Base-by-base conservation (phyloP, 2,888 invertebrate species). In the Hermaeophaga mercurialis region DNA sequence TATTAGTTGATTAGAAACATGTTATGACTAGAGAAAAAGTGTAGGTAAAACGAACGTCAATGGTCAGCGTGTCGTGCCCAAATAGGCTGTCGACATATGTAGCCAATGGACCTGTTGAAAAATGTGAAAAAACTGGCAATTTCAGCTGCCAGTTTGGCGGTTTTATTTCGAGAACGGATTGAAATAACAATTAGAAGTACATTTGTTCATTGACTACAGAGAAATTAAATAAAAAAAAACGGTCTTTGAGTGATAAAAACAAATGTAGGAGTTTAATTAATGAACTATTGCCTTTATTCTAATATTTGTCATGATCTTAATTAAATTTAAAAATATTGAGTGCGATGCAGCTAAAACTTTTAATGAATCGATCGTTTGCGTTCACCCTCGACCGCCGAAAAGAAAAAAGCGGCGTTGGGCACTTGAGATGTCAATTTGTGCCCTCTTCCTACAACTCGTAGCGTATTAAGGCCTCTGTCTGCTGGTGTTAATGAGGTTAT, bases 401-500 rank as follows among this genome's bases (percentile, higher is more conserved):
- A 14, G 17, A 53, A 53, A 53, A 53, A 56, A 38, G 45, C 36
- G 19, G 31, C 34, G 39, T 45, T 45, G 56, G 56, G 49, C 56
- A 56, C 56, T 49, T 36, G 12, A 26, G 24, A 19, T 47, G 39
- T 31, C 34, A 34, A 36, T 1, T 36, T 15, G 46, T 41, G 11
- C 53, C 59, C 49, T 53, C 31, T 47, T 48, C 60, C 62, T 59
- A 64, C 65, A 66, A 66, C 43, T 43, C 68, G 63, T 58, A 49
- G 54, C 57, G 59, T 64, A 68, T 68, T 68, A 64, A 66, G 60
- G 61, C 62, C 66, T 63, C 14, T 34, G 49, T 49, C 24, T 36
- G 49, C 26, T 61, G 66, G 65, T 68, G 68, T 67, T 72, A 72
- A 72, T 70, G 64, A 63, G 63, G 70, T 72, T 72, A 72, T 66